Evolutionary conservation across 2,113 vertebrate species (phyloP), one percentile per base, ranked within the genome.

Genomic region (Neofelis nebulosa): DNA sequence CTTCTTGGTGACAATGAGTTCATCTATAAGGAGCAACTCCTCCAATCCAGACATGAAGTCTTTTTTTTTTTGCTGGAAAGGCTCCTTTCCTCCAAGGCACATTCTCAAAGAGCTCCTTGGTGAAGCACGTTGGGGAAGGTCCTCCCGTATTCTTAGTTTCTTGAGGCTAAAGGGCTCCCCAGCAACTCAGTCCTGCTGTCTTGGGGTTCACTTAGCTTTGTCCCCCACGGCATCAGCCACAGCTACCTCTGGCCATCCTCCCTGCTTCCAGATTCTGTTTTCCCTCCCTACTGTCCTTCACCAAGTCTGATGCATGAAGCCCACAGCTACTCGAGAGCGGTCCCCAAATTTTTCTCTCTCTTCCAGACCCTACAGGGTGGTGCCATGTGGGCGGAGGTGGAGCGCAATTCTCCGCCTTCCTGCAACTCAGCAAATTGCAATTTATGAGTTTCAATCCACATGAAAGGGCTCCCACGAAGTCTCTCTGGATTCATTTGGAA

Each of bases 391-490:
- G 88, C 79, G 97, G 95, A 97, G 88, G 88, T 80, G 66, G 97
- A 76, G 45, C 3, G 0, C 91, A 85, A 69, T 87, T 94, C 97
- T 93, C 81, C 4, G 61, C 97, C 89, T 94, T 98, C 88, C 91
- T 98, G 97, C 98, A 96, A 95, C 97, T 98, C 98, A 97, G 97
- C 97, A 98, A 98, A 97, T 91, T 96, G 96, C 95, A 94, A 95
- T 98, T 98, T 98, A 97, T 98, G 97, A 97, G 93, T 97, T 97
- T 95, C 68, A 93, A 89, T 96, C 96, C 97, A 98, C 97, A 98
- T 97, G 97, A 98, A 97, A 98, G 95, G 27, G 48, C 36, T 91
- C 84, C 92, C 86, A 97, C 93, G 71, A 97, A 97, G 92, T 78
- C 96, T 96, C 93, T 92, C 96, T 61, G 91, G 89, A 86, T 93